Base-by-base conservation (phyloP, 2,797 vertebrate species). In the Microctenopoma stevenorrisi region DNA sequence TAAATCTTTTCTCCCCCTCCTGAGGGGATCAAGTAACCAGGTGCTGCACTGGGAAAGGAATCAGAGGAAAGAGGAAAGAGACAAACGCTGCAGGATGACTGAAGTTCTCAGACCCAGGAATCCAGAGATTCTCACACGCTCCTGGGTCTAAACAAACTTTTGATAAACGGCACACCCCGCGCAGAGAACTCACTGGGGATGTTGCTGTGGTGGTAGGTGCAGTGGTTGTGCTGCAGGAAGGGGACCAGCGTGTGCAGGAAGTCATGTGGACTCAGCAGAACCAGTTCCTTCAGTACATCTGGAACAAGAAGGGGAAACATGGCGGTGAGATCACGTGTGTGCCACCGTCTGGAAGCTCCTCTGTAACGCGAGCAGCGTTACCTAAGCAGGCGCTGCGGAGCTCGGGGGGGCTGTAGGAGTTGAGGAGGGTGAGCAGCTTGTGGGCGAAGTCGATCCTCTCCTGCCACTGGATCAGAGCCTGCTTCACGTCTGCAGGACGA, bases 221-320 rank as follows among this genome's bases (percentile, higher is more conserved):
- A 99, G 94, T 99, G 98, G 93, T 99, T 99, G 94, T 99, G 98
- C 86, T 99, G 98, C 75, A 99, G 94, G 94, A 99, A 99, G 78
- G 98, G 98, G 82, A 99, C 98, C 84, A 99, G 93, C 10, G 97
- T 99, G 93, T 99, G 98, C 90, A 99, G 95, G 93, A 99, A 99
- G 92, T 99, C 98, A 74, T 99, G 97, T 52, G 98, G 98, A 90
- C 96, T 99, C 92, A 99, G 94, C 83, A 99, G 95, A 73, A 99
- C 97, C 50, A 99, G 96, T 84, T 99, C 98, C 93, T 99, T 99
- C 85, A 99, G 94, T 46, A 98, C 97, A 82, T 99, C 97, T 99
- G 92, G 83, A 91, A 90, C 46, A 64, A 46, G 38, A 12, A 72
- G 5, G 59, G 6, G 7, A 51, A 46, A 46, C 2, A n/a, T 7